phyloP scores from a whole-genome alignment of 2,797 vertebrate species.

The Monodelphis domestica region DNA sequence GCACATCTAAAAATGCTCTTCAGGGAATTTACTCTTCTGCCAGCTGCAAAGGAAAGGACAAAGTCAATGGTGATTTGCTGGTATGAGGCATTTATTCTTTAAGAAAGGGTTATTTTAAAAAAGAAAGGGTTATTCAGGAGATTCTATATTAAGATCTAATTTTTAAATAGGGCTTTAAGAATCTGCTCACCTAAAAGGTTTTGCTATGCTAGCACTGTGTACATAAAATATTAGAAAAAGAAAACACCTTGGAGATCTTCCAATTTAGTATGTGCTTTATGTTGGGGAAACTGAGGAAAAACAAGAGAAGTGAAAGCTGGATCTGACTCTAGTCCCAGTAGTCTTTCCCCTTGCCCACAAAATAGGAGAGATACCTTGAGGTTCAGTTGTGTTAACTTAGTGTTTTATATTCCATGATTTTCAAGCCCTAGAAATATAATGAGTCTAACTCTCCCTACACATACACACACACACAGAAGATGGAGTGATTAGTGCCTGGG shows the following conservation, averaged over 20 bases:
- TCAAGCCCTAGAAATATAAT: neutral
- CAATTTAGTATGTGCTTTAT: neutral
- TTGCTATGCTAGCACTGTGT: neutral
- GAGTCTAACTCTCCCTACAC: neutral
- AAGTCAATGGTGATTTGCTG: neutral
- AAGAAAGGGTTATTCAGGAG: slow-evolving; percentile 5
- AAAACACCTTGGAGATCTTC: neutral
- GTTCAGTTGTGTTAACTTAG: neutral
- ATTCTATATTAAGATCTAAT: neutral
- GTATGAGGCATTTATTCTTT: neutral
- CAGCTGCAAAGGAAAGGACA: slow-evolving; percentile 15
- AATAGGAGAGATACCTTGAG: neutral
- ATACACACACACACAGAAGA: neutral
- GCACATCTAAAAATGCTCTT: slow-evolving; percentile 8
- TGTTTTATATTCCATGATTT: neutral
- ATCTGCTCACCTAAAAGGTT: neutral
- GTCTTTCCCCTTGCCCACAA: neutral
- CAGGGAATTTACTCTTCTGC: slow-evolving; percentile 9
- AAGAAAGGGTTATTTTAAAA: slow-evolving; percentile 5
- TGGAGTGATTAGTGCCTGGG: too few species aligned
- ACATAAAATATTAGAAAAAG: neutral
- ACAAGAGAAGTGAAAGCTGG: neutral
- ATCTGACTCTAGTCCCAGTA: neutral
- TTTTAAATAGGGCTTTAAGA: neutral
- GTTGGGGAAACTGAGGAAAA: neutral